These are phyloP conservation scores for Typhlomys cinereus DNA, from an alignment of 2,113 vertebrate species.

Conservation along the genomic window DNA sequence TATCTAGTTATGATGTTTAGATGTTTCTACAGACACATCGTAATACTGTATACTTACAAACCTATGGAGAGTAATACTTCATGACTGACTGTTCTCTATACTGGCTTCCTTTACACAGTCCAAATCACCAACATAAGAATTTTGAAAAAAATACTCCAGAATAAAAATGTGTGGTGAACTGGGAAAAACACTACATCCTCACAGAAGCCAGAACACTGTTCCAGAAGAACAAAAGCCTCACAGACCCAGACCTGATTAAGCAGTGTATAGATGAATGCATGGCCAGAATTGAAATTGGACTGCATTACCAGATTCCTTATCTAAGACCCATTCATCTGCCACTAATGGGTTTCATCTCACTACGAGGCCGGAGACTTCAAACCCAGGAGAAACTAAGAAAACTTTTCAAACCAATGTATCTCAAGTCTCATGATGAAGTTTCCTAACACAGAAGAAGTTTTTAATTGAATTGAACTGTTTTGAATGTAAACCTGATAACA, in stretches of 20 bases:
- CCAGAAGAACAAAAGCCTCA: constrained; percentile 91
- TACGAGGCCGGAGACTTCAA: constrained; percentile 89
- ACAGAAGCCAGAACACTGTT: constrained; percentile 92
- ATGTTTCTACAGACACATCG: not conserved
- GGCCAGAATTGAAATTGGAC: constrained; percentile 95
- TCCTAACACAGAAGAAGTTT: constrained; percentile 83
- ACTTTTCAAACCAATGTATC: constrained; percentile 95
- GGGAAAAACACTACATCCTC: constrained; percentile 91
- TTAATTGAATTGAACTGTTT: constrained; percentile 40
- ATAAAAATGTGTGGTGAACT: constrained; percentile 16
- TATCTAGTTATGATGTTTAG: not conserved
- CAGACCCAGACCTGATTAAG: constrained; percentile 89
- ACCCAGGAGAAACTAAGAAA: constrained; percentile 94
- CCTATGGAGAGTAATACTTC: not conserved
- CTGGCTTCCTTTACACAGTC: not conserved
- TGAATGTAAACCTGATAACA: constrained; percentile 50
- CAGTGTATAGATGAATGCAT: constrained; percentile 93
- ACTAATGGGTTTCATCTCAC: constrained; percentile 92
- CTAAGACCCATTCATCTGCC: constrained; percentile 94
- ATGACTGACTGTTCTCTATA: not conserved
- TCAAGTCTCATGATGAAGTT: constrained; percentile 95
- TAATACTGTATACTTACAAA: not conserved
- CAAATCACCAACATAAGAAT: not conserved
- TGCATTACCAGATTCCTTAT: constrained; percentile 97
- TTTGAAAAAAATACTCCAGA: not conserved